Conservation (phyloP, 2,888 invertebrate species). For the Trissolcus brochymenae region DNA sequence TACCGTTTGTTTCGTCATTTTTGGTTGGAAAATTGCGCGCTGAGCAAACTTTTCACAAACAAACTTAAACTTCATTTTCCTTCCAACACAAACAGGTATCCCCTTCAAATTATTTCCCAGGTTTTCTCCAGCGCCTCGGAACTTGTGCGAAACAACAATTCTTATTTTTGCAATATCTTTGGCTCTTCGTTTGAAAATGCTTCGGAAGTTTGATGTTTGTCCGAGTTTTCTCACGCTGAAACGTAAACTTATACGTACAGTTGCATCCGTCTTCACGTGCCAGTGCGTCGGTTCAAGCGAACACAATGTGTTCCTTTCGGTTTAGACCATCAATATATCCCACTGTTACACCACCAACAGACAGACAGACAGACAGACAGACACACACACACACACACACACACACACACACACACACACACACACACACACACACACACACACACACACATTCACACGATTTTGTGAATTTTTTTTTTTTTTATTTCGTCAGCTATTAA, state of each 20-base stretch:
- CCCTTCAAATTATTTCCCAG: slow-evolving; percentile 6
- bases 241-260: slow-evolving; percentile 23
- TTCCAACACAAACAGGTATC: too few relatives aligned
- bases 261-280: slow-evolving; percentile 18
- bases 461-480: slow-evolving; percentile 9
- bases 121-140: slow-evolving; percentile 14
- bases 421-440: too few relatives aligned
- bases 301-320: slow-evolving; percentile 18
- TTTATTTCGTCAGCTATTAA: slow-evolving; percentile 11
- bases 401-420: too few relatives aligned
- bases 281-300: background rate
- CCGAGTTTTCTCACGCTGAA: slow-evolving; percentile 38
- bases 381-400: too few relatives aligned
- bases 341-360: too few relatives aligned
- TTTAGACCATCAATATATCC: slow-evolving; percentile 16
- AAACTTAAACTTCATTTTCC: too few relatives aligned
- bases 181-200: slow-evolving; percentile 1
- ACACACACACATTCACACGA: too few relatives aligned
- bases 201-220: slow-evolving; percentile 39
- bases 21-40: background rate
- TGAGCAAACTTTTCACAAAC: too few relatives aligned
- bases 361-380: too few relatives aligned
- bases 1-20: slow-evolving; percentile 3
- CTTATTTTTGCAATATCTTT: slow-evolving; percentile 30
- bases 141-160: slow-evolving; percentile 19